These are phyloP conservation scores for Euphydryas editha DNA, from an alignment of 2,888 invertebrate species.

Conservation along the genomic window DNA sequence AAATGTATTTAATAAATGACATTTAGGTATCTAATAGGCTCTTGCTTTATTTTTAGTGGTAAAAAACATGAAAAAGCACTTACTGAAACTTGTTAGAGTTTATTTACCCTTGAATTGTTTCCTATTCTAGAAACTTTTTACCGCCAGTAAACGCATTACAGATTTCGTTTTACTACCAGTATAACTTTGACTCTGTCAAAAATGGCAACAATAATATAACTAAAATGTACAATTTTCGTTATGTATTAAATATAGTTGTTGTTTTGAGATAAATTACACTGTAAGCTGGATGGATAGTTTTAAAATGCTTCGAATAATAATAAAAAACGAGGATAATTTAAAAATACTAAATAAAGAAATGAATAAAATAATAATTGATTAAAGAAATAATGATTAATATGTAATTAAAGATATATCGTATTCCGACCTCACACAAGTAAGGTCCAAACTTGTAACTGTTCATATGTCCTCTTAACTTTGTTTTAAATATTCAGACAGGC, in stretches of 20 bases:
- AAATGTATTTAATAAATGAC: no score
- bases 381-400: no score
- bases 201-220: background rate
- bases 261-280: no score
- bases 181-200: no score
- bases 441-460: background rate
- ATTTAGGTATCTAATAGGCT: no score
- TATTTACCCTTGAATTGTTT: background rate
- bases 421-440: background rate
- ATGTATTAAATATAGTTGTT: no score
- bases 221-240: background rate
- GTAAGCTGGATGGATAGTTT: no score
- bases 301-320: constrained; percentile 18
- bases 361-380: no score
- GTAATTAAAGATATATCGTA: background rate
- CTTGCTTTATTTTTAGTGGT: no score
- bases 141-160: constrained; percentile 23
- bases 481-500: background rate
- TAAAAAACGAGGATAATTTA: no score
- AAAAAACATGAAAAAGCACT: constrained; percentile 4
- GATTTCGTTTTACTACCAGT: constrained; percentile 8
- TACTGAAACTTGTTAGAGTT: background rate
- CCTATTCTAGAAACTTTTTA: constrained; percentile 23
- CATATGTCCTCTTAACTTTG: background rate
- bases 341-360: no score